A percentile compares a stretch with the other conserved stretches of the same genome.
phyloP scores from a whole-genome alignment of 2,113 vertebrate species.

The Ciconia maguari region DNA sequence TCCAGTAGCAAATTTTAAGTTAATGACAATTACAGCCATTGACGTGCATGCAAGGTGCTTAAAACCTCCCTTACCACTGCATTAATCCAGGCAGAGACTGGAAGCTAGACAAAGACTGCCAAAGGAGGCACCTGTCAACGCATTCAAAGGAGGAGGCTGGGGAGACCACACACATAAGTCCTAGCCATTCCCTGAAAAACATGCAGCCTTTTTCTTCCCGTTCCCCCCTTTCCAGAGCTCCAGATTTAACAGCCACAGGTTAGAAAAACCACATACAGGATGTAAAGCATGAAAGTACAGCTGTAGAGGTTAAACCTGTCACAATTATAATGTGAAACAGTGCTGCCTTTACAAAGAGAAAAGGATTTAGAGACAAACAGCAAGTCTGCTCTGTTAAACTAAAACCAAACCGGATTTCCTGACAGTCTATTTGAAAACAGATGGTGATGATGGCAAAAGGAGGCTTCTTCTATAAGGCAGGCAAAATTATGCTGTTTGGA shows the following conservation, averaged over 20 bases:
- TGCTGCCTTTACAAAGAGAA: not conserved
- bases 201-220: not conserved
- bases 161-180: not conserved
- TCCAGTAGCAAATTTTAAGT: slow-evolving; percentile 25
- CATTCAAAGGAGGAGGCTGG: not conserved
- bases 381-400: not conserved
- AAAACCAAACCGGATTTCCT: not conserved
- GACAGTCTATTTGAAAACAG: not conserved
- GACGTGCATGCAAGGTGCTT: not conserved
- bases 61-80: not conserved
- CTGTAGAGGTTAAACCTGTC: not conserved
- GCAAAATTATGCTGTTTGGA: not conserved
- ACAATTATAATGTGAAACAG: not conserved
- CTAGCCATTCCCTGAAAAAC: not conserved
- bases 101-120: not conserved
- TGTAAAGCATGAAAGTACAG: not conserved
- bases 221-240: not conserved
- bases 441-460: not conserved
- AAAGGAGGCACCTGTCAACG: not conserved
- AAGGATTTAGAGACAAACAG: not conserved
- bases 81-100: not conserved
- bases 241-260: not conserved
- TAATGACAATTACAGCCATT: not conserved
- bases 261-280: not conserved
- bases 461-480: not conserved